Percentiles rank a stretch among this genome's conserved stretches.
These are phyloP conservation scores for Bellardia bayeri DNA, from an alignment of 2,888 invertebrate genomes.

Conservation along the genomic window DNA sequence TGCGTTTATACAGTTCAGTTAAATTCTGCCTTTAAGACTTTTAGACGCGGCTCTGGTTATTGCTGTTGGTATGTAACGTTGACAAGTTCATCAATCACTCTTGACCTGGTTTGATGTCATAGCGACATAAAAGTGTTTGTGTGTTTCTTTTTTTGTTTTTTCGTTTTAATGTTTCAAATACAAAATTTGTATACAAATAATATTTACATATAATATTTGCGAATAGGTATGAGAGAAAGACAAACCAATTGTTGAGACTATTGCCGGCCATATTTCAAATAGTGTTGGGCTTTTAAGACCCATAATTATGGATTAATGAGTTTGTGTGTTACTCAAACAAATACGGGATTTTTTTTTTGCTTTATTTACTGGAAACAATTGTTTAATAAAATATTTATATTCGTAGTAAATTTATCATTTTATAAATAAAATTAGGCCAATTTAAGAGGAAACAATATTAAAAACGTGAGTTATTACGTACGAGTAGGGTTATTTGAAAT, in stretches of 20 bases:
- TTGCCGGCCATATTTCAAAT: no score
- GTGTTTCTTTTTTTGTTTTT: conserved; percentile 2
- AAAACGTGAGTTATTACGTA: no score
- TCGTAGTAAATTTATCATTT: not conserved
- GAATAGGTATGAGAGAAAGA: not conserved
- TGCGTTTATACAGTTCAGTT: not conserved
- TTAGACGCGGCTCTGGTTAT: not conserved
- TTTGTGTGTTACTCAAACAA: no score
- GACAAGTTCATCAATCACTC: conserved; percentile 72
- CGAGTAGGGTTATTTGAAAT: no score
- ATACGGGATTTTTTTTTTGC: no score
- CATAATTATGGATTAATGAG: no score
- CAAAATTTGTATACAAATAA: not conserved
- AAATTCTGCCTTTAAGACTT: not conserved
- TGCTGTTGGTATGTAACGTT: conserved; percentile 21
- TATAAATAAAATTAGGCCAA: not conserved
- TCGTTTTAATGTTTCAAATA: not conserved
- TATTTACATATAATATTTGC: not conserved
- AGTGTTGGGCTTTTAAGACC: no score
- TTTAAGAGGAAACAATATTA: not conserved
- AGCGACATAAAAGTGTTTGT: conserved; percentile 56
- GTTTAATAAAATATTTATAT: not conserved
- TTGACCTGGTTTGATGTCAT: conserved; percentile 69
- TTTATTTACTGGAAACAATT: no score
- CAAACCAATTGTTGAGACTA: not conserved